A percentile compares a stretch with the other conserved stretches of the same genome.
Conservation (phyloP, 2,888 invertebrate species). For the Rotaria macrura region DNA sequence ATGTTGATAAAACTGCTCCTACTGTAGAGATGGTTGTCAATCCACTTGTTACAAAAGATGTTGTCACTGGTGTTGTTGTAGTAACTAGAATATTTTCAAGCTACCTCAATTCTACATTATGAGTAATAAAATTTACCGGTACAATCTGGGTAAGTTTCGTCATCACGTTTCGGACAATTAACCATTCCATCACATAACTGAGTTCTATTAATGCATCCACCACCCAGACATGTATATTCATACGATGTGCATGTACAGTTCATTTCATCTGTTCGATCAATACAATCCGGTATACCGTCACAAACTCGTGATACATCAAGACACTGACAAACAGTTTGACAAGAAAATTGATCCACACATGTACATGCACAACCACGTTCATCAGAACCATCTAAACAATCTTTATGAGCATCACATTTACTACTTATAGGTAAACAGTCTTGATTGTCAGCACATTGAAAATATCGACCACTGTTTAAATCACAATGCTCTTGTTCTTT, state of each 20-base stretch:
- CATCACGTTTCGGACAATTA: slow-evolving; percentile 27
- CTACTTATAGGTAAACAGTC: slow-evolving; percentile 15
- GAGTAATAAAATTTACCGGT: background rate
- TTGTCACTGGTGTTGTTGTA: background rate
- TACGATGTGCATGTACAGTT: slow-evolving; percentile 27
- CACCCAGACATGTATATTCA: slow-evolving; percentile 27
- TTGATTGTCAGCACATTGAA: background rate
- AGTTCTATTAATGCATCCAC: slow-evolving; percentile 25
- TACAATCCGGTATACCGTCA: slow-evolving; percentile 35
- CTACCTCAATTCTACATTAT: background rate
- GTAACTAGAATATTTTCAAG: background rate
- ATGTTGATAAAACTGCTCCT: background rate
- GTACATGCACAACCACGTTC: slow-evolving; percentile 5
- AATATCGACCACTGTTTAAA: slow-evolving; percentile 11
- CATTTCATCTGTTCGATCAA: slow-evolving; percentile 35
- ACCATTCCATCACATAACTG: slow-evolving; percentile 20
- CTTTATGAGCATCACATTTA: slow-evolving; percentile 37
- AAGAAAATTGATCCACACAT: slow-evolving; percentile 16
- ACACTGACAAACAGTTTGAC: slow-evolving; percentile 22
- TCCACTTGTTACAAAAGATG: background rate
- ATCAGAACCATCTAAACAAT: background rate
- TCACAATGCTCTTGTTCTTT: background rate
- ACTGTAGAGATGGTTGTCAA: background rate
- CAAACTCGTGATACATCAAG: slow-evolving; percentile 27
- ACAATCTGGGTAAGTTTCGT: slow-evolving; percentile 25